Conservation (phyloP, 2,797 vertebrate genomes). For the Eulemur albifrons region DNA sequence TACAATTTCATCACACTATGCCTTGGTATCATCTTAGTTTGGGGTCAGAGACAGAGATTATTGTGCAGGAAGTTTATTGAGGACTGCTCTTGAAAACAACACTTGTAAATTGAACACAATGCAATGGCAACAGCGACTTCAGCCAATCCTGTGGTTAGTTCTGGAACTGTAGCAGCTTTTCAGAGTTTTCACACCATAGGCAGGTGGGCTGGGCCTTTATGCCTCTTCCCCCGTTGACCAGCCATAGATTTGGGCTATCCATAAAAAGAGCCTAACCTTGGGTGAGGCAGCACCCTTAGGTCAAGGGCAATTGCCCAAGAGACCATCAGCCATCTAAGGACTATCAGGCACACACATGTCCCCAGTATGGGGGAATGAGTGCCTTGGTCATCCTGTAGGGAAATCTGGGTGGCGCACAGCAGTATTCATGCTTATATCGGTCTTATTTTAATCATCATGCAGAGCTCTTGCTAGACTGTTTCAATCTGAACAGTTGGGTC, state of each 20-base stretch:
- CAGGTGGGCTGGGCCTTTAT: not conserved
- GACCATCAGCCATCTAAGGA: not conserved
- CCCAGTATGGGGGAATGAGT: not conserved
- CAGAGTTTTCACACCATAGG: not conserved
- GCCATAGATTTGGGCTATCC: not conserved
- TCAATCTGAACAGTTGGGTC: not conserved
- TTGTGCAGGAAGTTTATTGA: not conserved
- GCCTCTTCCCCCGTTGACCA: not conserved
- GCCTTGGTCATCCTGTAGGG: not conserved
- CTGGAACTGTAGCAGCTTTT: not conserved
- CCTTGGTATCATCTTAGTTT: not conserved
- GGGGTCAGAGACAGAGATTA: not conserved
- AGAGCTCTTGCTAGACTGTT: not conserved
- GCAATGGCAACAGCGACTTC: not conserved
- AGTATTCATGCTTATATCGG: too few species aligned
- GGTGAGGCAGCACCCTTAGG: not conserved
- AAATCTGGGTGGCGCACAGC: not conserved
- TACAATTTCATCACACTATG: not conserved
- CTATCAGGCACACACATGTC: not conserved
- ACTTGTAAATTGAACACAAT: not conserved
- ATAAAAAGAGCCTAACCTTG: not conserved
- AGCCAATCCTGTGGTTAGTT: not conserved
- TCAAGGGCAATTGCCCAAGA: not conserved
- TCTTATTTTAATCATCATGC: not conserved
- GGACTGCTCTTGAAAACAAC: not conserved